Evolutionary conservation across 2,113 vertebrate genomes (phyloP).

Genomic region (Ammodramus savannarum): DNA sequence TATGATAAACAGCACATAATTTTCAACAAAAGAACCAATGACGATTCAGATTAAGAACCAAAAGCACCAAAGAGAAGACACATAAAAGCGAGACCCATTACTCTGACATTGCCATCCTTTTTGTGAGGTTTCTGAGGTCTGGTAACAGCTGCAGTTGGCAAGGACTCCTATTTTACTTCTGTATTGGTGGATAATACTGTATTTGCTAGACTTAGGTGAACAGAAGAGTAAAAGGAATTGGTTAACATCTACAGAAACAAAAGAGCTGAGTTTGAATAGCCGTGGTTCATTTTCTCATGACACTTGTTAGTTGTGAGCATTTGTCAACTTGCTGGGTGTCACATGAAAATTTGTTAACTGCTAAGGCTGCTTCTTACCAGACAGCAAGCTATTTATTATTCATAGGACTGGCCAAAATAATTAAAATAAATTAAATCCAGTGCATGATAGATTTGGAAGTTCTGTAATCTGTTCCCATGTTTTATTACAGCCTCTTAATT

Average conservation of each 20-base stretch:
- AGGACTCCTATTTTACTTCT: not conserved
- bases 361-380: not conserved
- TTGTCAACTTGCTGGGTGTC: not conserved
- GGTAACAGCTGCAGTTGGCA: not conserved
- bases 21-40: not conserved
- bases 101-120: not conserved
- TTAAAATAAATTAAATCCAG: not conserved
- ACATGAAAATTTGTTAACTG: constrained; percentile 11
- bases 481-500: not conserved
- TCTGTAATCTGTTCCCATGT: not conserved
- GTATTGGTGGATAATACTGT: not conserved
- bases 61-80: not conserved
- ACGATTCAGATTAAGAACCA: not conserved
- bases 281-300: not conserved
- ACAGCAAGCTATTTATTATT: constrained; percentile 4
- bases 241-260: not conserved
- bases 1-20: not conserved
- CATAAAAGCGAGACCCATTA: not conserved
- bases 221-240: not conserved
- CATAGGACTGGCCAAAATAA: not conserved
- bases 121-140: not conserved
- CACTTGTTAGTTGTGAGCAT: not conserved
- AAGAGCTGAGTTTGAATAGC: not conserved
- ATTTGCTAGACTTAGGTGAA: not conserved
- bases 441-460: not conserved